phyloP scores from a whole-genome alignment of 2,888 invertebrate genomes.

The Branchipolynoe longqiensis region DNA sequence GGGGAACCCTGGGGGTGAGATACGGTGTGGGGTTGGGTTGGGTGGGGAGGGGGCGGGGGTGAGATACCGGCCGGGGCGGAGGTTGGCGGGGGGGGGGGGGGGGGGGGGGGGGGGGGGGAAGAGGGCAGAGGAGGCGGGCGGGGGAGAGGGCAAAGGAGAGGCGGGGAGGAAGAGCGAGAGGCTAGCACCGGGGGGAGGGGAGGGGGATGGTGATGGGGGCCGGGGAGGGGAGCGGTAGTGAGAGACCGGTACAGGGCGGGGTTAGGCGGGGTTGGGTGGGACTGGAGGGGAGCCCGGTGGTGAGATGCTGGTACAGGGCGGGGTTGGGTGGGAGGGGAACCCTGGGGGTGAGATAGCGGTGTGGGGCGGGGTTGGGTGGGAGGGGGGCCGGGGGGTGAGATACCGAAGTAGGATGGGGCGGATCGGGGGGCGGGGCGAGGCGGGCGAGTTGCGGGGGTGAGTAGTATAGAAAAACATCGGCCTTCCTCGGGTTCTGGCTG shows the following conservation, averaged over 20 bases:
- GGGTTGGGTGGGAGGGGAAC: no score
- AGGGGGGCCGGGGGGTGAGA: neutral
- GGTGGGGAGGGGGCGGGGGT: neutral
- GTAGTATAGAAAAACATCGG: conserved; percentile 22
- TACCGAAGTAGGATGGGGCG: neutral
- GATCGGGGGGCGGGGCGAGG: neutral
- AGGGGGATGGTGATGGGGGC: no score
- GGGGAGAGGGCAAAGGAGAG: conserved; percentile 9
- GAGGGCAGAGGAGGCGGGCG: no score
- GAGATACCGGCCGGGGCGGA: neutral
- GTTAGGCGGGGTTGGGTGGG: neutral
- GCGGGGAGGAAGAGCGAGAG: neutral
- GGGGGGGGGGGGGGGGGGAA: no score
- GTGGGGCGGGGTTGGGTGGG: neutral
- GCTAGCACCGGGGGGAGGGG: no score
- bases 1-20: no score
- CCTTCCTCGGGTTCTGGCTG: conserved; percentile 11
- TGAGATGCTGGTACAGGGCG: neutral
- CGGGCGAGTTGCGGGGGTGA: neutral
- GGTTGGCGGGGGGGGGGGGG: no score
- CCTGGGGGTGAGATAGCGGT: no score
- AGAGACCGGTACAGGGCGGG: no score
- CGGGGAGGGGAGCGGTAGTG: no score
- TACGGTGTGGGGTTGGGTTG: neutral
- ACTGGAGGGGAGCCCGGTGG: neutral